Evolutionary conservation across 2,797 vertebrate species (phyloP).

Genomic region (Cuniculus paca): DNA sequence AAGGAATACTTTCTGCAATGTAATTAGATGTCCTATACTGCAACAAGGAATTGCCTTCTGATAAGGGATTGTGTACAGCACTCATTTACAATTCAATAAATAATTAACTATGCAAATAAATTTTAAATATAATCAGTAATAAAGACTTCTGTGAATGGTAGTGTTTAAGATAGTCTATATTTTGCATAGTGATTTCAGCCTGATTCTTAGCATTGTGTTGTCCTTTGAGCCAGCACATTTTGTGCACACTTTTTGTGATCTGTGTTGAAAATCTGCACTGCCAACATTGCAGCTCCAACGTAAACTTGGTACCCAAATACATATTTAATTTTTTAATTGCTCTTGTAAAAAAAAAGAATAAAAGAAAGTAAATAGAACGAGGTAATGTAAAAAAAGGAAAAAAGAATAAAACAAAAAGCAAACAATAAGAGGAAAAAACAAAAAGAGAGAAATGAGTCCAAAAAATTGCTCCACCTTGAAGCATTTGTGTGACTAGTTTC

Average conservation of each 20-base stretch:
- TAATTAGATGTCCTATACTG: no score
- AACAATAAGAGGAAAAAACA: no score
- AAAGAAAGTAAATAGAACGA: not conserved
- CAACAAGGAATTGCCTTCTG: no score
- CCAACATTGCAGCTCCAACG: conserved; percentile 89
- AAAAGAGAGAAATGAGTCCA: not conserved
- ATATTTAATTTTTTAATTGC: no score
- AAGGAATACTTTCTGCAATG: no score
- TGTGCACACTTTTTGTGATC: conserved; percentile 90
- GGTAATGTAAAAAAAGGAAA: not conserved
- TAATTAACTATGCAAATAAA: conserved; percentile 90
- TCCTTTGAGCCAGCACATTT: conserved; percentile 86
- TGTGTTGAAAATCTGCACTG: conserved; percentile 90
- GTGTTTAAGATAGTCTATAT: conserved; percentile 93
- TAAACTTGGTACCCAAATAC: conserved; percentile 92
- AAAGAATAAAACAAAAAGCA: not conserved
- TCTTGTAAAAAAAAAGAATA: not conserved
- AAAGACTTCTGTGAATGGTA: no score
- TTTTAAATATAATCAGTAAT: conserved; percentile 93
- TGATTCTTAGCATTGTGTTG: conserved; percentile 88
- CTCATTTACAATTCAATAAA: conserved; percentile 91
- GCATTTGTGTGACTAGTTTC: not conserved
- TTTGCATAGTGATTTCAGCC: conserved; percentile 92
- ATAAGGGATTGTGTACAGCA: no score
- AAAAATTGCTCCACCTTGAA: not conserved